phyloP scores from a whole-genome alignment of 2,888 invertebrate genomes.

The Litoditis marina region DNA sequence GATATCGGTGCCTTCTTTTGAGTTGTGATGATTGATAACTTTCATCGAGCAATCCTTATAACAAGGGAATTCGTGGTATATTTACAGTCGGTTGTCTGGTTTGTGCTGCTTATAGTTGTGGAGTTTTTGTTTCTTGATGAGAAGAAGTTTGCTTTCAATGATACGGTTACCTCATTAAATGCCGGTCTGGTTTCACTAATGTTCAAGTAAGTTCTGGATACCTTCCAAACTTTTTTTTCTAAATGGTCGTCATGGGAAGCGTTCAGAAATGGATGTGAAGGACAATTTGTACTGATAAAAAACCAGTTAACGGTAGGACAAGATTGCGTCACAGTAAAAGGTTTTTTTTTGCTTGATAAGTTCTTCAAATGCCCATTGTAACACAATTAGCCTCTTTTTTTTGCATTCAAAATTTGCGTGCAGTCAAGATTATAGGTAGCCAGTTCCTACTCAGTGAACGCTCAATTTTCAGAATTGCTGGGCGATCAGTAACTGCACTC shows the following conservation, averaged over 20 bases:
- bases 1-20: too few species aligned
- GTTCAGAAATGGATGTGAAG: too few species aligned
- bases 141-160: conserved; percentile 25
- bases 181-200: conserved; percentile 61
- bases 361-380: too few species aligned
- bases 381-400: conserved; percentile 18
- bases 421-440: neutral
- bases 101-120: conserved; percentile 26
- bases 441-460: neutral
- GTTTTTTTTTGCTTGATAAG: too few species aligned
- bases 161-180: conserved; percentile 43
- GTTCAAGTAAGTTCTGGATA: conserved; percentile 50
- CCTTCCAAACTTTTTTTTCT: too few species aligned
- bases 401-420: conserved; percentile 24
- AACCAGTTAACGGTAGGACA: too few species aligned
- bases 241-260: too few species aligned
- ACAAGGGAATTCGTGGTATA: too few species aligned
- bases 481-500: conserved; percentile 20
- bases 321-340: too few species aligned
- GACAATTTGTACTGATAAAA: too few species aligned
- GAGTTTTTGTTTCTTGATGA: conserved; percentile 23
- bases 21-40: too few species aligned
- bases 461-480: conserved; percentile 38
- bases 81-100: conserved; percentile 28
- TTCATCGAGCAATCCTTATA: too few species aligned